A percentile compares a stretch with the other conserved stretches of the same genome.
phyloP scores from a whole-genome alignment of 2,888 invertebrate genomes.

The Gerris lacustris region DNA sequence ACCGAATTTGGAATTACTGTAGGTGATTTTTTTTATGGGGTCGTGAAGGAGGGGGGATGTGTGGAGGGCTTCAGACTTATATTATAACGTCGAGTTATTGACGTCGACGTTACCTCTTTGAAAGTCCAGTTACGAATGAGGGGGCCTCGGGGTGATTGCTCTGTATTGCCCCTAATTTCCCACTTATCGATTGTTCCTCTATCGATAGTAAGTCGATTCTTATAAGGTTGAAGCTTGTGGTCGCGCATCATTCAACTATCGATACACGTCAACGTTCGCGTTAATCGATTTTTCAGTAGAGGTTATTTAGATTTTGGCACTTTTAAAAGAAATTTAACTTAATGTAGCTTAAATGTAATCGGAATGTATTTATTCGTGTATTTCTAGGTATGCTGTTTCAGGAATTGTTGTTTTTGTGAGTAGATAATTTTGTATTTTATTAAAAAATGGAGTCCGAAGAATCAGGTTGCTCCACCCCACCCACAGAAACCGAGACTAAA shows the following conservation, averaged over 20 bases:
- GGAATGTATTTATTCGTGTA: background rate
- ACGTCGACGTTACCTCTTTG: background rate
- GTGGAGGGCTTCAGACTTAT: no score
- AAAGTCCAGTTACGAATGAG: slow-evolving; percentile 3
- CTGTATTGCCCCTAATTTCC: background rate
- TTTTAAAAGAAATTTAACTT: background rate
- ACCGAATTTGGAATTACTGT: no score
- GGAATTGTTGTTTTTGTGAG: no score
- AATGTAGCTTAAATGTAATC: background rate
- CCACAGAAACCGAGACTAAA: background rate
- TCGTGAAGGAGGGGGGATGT: no score
- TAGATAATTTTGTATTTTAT: background rate
- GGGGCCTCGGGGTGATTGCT: background rate
- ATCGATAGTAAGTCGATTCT: background rate
- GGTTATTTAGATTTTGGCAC: background rate
- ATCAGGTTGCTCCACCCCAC: background rate
- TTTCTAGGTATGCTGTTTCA: background rate
- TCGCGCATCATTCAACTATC: no score
- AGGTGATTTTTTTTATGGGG: no score
- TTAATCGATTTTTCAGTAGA: background rate
- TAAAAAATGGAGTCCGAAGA: background rate
- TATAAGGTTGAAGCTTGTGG: no score
- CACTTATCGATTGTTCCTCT: background rate
- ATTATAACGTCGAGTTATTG: no score
- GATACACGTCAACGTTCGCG: background rate